phyloP scores from a whole-genome alignment of 2,113 vertebrate species.

The Takifugu bimaculatus region DNA sequence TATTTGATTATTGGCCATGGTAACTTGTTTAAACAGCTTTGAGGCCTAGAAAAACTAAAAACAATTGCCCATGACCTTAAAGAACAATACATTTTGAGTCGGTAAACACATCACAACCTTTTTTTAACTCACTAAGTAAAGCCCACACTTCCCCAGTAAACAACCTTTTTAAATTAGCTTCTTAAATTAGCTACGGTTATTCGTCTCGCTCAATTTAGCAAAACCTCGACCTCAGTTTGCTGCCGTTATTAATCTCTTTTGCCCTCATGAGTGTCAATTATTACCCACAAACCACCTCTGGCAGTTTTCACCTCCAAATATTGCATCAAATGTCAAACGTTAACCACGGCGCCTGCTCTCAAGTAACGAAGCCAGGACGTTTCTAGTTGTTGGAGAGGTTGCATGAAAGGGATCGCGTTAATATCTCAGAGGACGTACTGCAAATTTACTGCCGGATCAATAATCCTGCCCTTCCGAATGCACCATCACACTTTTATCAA shows the following conservation, averaged over 20 bases:
- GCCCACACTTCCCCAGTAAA: too few relatives aligned
- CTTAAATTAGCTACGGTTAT: background rate
- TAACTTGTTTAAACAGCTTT: too few relatives aligned
- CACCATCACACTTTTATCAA: background rate
- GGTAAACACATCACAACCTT: background rate
- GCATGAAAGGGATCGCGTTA: background rate
- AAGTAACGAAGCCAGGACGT: background rate
- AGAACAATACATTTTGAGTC: too few relatives aligned
- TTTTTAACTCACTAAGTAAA: background rate
- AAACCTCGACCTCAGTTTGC: constrained; percentile 24
- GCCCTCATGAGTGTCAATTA: constrained; percentile 57
- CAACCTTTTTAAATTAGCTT: too few relatives aligned
- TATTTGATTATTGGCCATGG: too few relatives aligned
- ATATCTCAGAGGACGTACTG: background rate
- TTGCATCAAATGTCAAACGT: constrained; percentile 48
- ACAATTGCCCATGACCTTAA: too few relatives aligned
- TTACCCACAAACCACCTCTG: constrained; percentile 43
- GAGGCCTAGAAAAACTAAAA: too few relatives aligned
- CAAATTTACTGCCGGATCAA: background rate
- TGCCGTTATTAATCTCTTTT: constrained; percentile 36
- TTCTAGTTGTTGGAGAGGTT: constrained; percentile 8
- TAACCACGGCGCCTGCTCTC: constrained; percentile 20
- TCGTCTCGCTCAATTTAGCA: constrained; percentile 35
- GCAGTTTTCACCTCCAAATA: constrained; percentile 52
- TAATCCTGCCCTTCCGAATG: background rate